Evolutionary conservation across 2,797 vertebrate species (phyloP).

Genomic region (Taenioides sp.): DNA sequence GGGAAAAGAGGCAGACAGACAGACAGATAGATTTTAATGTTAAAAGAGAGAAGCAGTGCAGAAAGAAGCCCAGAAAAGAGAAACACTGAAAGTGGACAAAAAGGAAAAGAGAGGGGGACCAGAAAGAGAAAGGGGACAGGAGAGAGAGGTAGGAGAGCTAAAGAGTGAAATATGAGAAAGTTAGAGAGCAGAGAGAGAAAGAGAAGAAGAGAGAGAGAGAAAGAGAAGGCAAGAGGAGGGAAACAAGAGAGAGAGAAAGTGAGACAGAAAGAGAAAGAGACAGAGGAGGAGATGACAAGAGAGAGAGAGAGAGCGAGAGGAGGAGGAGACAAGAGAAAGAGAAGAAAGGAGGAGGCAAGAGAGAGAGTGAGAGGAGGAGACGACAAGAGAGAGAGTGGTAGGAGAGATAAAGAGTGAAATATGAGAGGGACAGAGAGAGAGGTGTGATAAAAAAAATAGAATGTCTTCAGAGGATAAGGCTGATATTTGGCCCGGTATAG

Average conservation of each 20-base stretch:
- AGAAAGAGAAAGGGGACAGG: background rate
- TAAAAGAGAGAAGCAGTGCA: too few species aligned
- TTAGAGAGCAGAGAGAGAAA: conserved; percentile 1
- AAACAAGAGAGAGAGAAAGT: background rate
- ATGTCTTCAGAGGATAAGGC: conserved; percentile 43
- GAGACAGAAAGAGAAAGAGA: too few species aligned
- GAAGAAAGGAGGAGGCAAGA: too few species aligned
- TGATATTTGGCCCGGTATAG: conserved; percentile 31
- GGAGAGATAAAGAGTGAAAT: background rate
- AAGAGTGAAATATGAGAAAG: background rate
- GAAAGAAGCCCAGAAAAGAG: too few species aligned
- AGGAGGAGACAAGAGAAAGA: too few species aligned
- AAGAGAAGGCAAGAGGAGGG: background rate
- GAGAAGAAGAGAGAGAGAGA: conserved; percentile 1
- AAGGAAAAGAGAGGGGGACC: too few species aligned
- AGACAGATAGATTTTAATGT: too few species aligned
- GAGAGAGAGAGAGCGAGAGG: background rate
- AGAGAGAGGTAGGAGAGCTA: background rate
- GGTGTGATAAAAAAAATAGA: conserved; percentile 11
- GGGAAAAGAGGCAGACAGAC: too few species aligned
- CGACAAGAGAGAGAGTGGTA: conserved; percentile 4
- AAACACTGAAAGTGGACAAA: too few species aligned
- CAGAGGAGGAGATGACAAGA: background rate
- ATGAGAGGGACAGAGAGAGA: background rate
- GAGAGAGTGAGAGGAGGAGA: background rate